These are phyloP conservation scores for Megathymus violae DNA, from an alignment of 1,140 invertebrate genomes.

Conservation along the genomic window DNA sequence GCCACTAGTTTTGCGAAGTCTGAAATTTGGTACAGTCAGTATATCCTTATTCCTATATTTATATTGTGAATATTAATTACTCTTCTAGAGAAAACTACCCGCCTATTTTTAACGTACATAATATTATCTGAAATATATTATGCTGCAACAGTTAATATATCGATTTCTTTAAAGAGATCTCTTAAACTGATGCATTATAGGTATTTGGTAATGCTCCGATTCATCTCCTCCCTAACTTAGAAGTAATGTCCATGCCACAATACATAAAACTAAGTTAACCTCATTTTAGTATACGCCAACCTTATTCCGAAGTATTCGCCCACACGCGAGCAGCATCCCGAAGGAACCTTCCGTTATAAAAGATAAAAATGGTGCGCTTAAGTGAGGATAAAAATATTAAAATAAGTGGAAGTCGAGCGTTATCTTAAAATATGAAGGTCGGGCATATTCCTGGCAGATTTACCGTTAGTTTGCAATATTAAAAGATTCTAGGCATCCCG, in stretches of 20 bases:
- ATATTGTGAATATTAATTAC: too few species aligned
- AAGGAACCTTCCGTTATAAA: slow-evolving; percentile 27
- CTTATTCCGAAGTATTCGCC: not conserved
- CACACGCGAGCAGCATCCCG: slow-evolving; percentile 10
- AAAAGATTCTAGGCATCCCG: slow-evolving; percentile 22
- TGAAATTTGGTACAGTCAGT: too few species aligned
- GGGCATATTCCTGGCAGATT: slow-evolving; percentile 30
- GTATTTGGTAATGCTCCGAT: too few species aligned
- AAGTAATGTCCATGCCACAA: not conserved
- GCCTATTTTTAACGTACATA: too few species aligned
- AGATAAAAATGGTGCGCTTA: slow-evolving; percentile 31
- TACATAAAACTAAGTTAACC: not conserved
- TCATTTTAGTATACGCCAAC: slow-evolving; percentile 1
- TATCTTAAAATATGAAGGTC: slow-evolving; percentile 37
- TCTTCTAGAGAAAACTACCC: too few species aligned
- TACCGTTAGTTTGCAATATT: slow-evolving; percentile 30
- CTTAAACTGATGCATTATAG: too few species aligned
- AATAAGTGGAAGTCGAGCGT: slow-evolving; percentile 32
- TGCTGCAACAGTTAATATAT: too few species aligned
- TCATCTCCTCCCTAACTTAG: not conserved
- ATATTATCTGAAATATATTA: too few species aligned
- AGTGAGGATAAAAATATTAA: slow-evolving; percentile 36
- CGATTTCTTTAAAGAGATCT: too few species aligned
- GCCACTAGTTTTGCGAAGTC: too few species aligned
- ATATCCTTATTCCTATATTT: too few species aligned